These are phyloP conservation scores for Crax fasciolata DNA, from an alignment of 2,797 vertebrate genomes.

Conservation along the genomic window DNA sequence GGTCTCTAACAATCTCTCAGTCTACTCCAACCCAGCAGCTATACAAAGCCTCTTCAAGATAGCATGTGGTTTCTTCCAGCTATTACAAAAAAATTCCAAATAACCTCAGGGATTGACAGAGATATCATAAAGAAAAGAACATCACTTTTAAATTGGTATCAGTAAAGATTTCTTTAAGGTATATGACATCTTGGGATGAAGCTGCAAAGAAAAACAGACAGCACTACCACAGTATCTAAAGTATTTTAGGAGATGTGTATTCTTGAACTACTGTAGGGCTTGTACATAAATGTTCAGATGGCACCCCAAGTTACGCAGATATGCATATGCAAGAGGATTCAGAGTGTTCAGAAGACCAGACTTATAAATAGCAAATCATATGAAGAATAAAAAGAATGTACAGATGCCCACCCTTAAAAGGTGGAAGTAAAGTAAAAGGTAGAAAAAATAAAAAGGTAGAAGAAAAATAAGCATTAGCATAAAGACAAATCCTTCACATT, in stretches of 20 bases:
- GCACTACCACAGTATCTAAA: not conserved
- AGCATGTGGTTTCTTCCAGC: not conserved
- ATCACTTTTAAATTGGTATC: not conserved
- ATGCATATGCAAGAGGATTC: not conserved
- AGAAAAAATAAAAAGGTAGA: not conserved
- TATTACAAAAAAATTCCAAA: not conserved
- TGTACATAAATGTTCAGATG: fast-evolving
- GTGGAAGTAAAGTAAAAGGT: no score
- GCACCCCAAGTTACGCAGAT: not conserved
- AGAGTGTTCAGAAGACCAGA: not conserved
- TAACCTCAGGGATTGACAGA: not conserved
- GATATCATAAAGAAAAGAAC: not conserved
- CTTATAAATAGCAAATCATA: not conserved
- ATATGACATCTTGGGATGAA: not conserved
- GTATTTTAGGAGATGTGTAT: not conserved
- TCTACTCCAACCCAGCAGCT: not conserved
- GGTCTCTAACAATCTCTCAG: not conserved
- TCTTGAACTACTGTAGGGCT: not conserved
- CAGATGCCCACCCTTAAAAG: not conserved
- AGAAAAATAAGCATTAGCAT: not conserved
- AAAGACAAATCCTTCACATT: not conserved
- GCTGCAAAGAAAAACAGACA: not conserved
- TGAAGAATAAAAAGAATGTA: not conserved
- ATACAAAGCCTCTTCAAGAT: not conserved
- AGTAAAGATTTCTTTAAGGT: not conserved